Conservation (phyloP, 2,797 vertebrate species). For the Notoglanidium macrostoma region DNA sequence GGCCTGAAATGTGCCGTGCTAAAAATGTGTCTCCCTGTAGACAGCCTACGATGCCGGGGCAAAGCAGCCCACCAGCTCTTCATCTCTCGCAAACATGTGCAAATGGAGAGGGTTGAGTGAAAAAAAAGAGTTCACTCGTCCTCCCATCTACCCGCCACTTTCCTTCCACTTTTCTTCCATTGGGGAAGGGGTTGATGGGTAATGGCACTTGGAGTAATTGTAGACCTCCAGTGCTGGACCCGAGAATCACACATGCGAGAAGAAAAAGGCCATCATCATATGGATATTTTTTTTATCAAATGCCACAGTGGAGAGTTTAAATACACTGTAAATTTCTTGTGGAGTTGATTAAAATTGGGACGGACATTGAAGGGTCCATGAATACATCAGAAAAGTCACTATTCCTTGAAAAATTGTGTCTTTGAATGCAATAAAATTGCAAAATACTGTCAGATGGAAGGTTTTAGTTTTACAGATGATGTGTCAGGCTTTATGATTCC, state of each 20-base stretch:
- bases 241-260: slow-evolving; percentile 4
- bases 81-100: slow-evolving; percentile 45
- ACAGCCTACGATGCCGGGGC: slow-evolving; percentile 37
- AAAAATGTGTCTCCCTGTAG: slow-evolving; percentile 50
- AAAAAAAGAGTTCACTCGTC: slow-evolving; percentile 26
- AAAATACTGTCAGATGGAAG: background rate
- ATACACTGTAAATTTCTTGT: slow-evolving; percentile 12
- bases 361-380: background rate
- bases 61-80: slow-evolving; percentile 45
- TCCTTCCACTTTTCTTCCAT: slow-evolving; percentile 25
- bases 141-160: slow-evolving; percentile 28
- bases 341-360: background rate
- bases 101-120: slow-evolving; percentile 44
- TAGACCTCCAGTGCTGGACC: slow-evolving; percentile 40
- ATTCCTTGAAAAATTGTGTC: too few relatives aligned
- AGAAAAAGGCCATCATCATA: slow-evolving; percentile 4
- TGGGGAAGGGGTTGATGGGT: slow-evolving; percentile 47
- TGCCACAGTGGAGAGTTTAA: background rate
- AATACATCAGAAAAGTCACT: slow-evolving; percentile 5
- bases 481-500: background rate
- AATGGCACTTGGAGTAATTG: slow-evolving; percentile 53
- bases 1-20: slow-evolving; percentile 50
- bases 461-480: background rate
- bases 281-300: slow-evolving; percentile 29
- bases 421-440: background rate